Evolutionary conservation across 2,797 vertebrate genomes (phyloP), one percentile per base, ranked within the genome.

Genomic region (Tympanoctomys barrerae): DNA sequence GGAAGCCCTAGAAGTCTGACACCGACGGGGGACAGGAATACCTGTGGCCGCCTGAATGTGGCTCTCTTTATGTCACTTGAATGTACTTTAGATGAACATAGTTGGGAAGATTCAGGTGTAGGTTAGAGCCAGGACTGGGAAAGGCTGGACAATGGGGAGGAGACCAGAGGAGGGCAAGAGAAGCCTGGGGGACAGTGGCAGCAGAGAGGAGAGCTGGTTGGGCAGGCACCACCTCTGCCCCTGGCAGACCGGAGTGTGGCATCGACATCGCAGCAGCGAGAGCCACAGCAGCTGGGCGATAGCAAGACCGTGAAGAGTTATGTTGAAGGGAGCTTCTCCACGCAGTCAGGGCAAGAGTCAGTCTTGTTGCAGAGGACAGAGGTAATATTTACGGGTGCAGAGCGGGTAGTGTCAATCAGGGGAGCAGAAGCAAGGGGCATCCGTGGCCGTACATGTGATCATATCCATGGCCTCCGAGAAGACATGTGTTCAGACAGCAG

Each of bases 361-460:
- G n/a, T 7, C 80, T 7, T 18, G 24, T 28, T 1, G 13, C 6
- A 9, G 24, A 39, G 81, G 59, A 7, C 5, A 7, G 80, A 16
- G 36, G 59, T 26, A 57, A 3, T 18, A 46, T 5, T 46, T 1
- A 10, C 2, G 10, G 81, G 16, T 19, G 13, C 10, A 31, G 57
- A 62, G 49, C 2, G 4, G 39, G 26, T 19, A 16, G n/a, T 9
- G 5, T 13, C 6, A 5, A 16, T 2, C 14, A 16, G 21, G 57
- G 59, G 14, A 8, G 3, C 24, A 9, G 54, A 39, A 36, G 79
- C 49, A 18, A 11, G 26, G 7, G 57, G 4, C 1, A 1, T 11
- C 10, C 0, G 5, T 7, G 52, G 13, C 22, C 3, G 59, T 5
- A 10, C 4, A 3, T 24, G 5, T 14, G n/a, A 26, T 24, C n/a